A percentile compares a stretch with the other conserved stretches of the same genome.
phyloP scores from a whole-genome alignment of 2,113 vertebrate species.

The Deroptyus accipitrinus region DNA sequence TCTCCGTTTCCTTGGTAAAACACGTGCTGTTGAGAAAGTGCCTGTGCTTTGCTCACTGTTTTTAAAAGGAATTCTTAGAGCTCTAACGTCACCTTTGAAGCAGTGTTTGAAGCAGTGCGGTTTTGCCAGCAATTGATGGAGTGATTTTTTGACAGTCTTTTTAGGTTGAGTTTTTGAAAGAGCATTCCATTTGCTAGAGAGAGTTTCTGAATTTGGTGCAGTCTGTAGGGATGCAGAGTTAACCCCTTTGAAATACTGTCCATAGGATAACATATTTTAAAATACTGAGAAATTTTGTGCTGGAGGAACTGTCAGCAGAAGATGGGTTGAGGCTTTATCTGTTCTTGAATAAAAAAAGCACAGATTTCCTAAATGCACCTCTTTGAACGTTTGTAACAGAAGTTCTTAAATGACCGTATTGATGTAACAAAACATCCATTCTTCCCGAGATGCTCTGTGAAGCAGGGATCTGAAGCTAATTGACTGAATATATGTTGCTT shows the following conservation, averaged over 20 bases:
- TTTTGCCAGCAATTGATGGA: background rate
- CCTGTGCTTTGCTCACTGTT: background rate
- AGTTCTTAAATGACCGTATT: background rate
- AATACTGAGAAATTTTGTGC: background rate
- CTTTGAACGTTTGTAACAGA: background rate
- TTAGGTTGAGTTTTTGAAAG: background rate
- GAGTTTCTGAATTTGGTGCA: background rate
- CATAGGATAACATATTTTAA: background rate
- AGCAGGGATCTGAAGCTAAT: constrained; percentile 20
- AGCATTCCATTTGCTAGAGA: background rate
- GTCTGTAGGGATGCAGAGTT: background rate
- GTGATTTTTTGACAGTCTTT: background rate
- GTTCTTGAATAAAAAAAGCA: background rate
- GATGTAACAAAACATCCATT: constrained; percentile 32
- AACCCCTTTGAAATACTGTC: background rate
- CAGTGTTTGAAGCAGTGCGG: background rate
- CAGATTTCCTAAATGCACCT: background rate
- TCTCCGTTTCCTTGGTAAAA: background rate
- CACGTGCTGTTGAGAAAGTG: background rate
- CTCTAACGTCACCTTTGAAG: background rate
- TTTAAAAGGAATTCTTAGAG: background rate
- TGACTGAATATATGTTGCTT: constrained; percentile 36
- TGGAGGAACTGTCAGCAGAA: background rate
- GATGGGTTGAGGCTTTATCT: background rate
- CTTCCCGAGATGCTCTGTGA: background rate